Evolutionary conservation across 1,140 invertebrate genomes (phyloP).

Genomic region (Eupeodes corollae): DNA sequence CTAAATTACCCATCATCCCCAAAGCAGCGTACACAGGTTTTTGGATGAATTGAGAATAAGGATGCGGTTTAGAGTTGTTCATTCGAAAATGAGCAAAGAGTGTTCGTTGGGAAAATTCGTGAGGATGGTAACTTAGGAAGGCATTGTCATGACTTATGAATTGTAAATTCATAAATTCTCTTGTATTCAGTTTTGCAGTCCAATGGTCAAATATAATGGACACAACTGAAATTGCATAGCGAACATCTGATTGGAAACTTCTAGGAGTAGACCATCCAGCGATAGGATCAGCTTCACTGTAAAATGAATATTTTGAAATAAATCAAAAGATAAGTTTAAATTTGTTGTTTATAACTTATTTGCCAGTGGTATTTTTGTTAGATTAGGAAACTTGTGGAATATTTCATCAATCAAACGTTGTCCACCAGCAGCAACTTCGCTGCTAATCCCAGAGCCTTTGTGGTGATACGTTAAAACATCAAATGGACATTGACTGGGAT

Average conservation of each 20-base stretch:
- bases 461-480: constrained; percentile 40
- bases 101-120: constrained; percentile 39
- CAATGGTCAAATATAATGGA: constrained; percentile 36
- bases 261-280: constrained; percentile 38
- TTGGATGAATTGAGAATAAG: constrained; percentile 40
- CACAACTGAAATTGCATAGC: constrained; percentile 37
- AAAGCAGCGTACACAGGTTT: constrained; percentile 41
- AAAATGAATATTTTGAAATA: constrained; percentile 3
- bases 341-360: constrained; percentile 33
- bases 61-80: constrained; percentile 36
- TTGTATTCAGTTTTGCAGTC: constrained; percentile 23
- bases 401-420: constrained; percentile 29
- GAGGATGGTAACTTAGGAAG: constrained; percentile 41
- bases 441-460: constrained; percentile 37
- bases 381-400: constrained; percentile 28
- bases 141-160: constrained; percentile 42
- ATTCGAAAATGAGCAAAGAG: constrained; percentile 42
- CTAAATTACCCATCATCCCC: constrained; percentile 38
- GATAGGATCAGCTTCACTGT: constrained; percentile 41
- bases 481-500: constrained; percentile 31
- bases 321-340: not conserved
- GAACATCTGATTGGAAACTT: constrained; percentile 37
- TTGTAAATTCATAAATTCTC: constrained; percentile 20
- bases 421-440: constrained; percentile 31
- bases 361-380: constrained; percentile 32